Conservation (phyloP, 2,797 vertebrate genomes). For the Euthynnus affinis region DNA sequence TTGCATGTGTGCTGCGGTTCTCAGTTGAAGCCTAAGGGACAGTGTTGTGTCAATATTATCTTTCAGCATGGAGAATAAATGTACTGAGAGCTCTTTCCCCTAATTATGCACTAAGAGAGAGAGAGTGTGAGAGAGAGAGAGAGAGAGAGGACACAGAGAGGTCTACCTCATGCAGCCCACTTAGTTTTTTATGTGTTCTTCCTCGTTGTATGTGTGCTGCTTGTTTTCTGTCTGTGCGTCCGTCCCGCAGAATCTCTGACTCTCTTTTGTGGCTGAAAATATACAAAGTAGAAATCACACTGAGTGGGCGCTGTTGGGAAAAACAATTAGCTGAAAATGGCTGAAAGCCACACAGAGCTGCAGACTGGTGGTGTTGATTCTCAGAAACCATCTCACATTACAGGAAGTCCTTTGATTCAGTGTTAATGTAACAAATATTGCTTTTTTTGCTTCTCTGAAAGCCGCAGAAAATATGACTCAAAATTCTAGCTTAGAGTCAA, state of each 20-base stretch:
- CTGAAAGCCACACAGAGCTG: slow-evolving; percentile 56
- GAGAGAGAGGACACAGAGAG: slow-evolving; percentile 14
- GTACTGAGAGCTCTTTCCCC: slow-evolving; percentile 52
- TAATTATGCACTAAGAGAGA: slow-evolving; percentile 62
- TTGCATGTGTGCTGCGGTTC: slow-evolving; percentile 48
- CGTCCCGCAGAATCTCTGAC: background rate
- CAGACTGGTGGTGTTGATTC: slow-evolving; percentile 38
- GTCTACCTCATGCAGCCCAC: slow-evolving; percentile 28
- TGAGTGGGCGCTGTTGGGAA: slow-evolving; percentile 42
- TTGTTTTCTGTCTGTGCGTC: slow-evolving; percentile 11
- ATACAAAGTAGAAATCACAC: slow-evolving; percentile 41
- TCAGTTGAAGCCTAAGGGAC: slow-evolving; percentile 62
- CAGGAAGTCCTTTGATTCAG: slow-evolving; percentile 42
- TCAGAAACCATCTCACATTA: slow-evolving; percentile 47
- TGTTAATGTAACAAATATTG: slow-evolving; percentile 2
- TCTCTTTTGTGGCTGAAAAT: slow-evolving; percentile 49
- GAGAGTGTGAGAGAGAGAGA: slow-evolving; percentile 20
- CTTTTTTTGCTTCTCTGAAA: slow-evolving; percentile 7
- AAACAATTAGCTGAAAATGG: slow-evolving; percentile 62
- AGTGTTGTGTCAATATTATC: slow-evolving; percentile 74
- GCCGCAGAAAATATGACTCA: slow-evolving; percentile 1
- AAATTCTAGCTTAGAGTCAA: no score
- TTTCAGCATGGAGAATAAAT: slow-evolving; percentile 63
- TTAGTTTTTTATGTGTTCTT: slow-evolving; percentile 5
- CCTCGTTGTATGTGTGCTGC: slow-evolving; percentile 9